These are phyloP conservation scores for Nibea coibor DNA, from an alignment of 2,113 vertebrate genomes.

Conservation along the genomic window DNA sequence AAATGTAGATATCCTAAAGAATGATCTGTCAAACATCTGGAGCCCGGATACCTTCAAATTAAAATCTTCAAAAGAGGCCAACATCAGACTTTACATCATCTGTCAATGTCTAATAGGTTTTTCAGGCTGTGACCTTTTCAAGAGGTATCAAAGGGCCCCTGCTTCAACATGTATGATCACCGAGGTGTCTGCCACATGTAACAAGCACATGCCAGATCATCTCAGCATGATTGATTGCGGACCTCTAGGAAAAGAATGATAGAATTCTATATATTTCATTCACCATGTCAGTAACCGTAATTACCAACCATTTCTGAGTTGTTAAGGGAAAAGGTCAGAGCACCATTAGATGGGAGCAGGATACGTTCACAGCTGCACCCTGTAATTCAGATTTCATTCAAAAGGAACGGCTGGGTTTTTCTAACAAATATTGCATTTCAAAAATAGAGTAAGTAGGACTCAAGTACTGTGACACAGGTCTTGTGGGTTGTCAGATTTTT, in stretches of 20 bases:
- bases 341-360: neutral
- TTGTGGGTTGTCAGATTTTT: neutral
- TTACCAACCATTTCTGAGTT: conserved; percentile 51
- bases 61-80: neutral
- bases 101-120: conserved; percentile 17
- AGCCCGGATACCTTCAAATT: neutral
- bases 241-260: conserved; percentile 34
- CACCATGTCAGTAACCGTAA: conserved; percentile 51
- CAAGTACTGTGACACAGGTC: neutral
- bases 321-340: conserved; percentile 65
- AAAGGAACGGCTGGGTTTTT: conserved; percentile 5
- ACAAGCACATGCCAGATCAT: conserved; percentile 43
- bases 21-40: neutral
- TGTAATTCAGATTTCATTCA: conserved; percentile 52
- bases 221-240: conserved; percentile 61
- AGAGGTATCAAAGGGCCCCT: conserved; percentile 6
- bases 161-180: conserved; percentile 27
- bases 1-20: neutral
- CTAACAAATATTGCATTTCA: conserved; percentile 13
- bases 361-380: conserved; percentile 17
- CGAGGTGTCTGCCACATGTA: conserved; percentile 49
- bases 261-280: conserved; percentile 54
- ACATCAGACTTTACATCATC: conserved; percentile 5
- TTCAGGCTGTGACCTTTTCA: conserved; percentile 30
- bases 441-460: neutral